Evolutionary conservation across 2,113 vertebrate genomes (phyloP).

Genomic region (Cyphomyrus plagiostoma): DNA sequence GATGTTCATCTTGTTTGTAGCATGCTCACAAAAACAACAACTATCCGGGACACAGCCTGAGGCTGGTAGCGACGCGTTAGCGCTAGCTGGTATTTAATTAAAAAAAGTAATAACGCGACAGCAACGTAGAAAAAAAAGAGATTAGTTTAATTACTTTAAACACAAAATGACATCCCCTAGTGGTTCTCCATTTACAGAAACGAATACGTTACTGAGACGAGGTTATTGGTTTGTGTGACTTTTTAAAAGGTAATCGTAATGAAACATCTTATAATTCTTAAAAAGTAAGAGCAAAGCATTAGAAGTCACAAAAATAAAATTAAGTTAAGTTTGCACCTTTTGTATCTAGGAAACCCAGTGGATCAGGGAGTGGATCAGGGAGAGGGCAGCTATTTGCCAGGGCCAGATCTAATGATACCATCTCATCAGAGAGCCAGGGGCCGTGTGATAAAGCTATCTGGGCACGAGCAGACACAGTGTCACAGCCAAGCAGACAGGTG

Average conservation of each 20-base stretch:
- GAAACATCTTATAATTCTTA: background rate
- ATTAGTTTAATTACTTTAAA: background rate
- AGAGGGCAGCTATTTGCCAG: background rate
- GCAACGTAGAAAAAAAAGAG: background rate
- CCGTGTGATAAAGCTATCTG: conserved; percentile 40
- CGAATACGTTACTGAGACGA: background rate
- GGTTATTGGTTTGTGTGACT: background rate
- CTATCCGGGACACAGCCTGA: conserved; percentile 28
- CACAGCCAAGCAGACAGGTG: conserved; percentile 43
- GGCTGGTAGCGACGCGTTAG: conserved; percentile 41
- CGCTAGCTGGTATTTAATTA: conserved; percentile 53
- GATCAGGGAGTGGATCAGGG: background rate
- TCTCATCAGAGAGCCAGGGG: conserved; percentile 31
- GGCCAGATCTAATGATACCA: conserved; percentile 47
- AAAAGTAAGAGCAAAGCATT: background rate
- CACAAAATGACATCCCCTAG: background rate
- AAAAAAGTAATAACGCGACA: conserved; percentile 28
- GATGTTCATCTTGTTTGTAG: conserved; percentile 4
- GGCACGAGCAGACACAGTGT: conserved; percentile 31
- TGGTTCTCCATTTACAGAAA: background rate
- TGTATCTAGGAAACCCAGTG: background rate
- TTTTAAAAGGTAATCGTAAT: background rate
- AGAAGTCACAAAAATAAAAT: background rate
- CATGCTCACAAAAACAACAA: background rate
- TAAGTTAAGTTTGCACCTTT: background rate